Percentiles rank a stretch among this genome's conserved stretches.
phyloP scores from a whole-genome alignment of 2,888 invertebrate genomes.

The Ryuthela nishihirai region DNA sequence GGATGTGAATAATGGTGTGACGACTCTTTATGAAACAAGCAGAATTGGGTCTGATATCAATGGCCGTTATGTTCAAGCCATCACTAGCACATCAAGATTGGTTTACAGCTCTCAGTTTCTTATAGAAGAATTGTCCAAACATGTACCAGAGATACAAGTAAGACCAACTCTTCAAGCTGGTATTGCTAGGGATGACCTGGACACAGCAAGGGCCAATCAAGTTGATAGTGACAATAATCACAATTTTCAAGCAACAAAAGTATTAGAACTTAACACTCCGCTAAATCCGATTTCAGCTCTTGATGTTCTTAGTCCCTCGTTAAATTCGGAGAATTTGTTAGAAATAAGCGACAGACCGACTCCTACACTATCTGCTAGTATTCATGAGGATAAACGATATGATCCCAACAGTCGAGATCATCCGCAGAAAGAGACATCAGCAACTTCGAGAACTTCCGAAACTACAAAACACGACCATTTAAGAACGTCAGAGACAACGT shows the following conservation, averaged over 20 bases:
- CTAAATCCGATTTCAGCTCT: not conserved
- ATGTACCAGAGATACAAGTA: not conserved
- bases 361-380: not conserved
- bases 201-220: constrained; percentile 26
- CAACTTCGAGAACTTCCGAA: too few species aligned
- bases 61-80: constrained; percentile 29
- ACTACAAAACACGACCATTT: too few species aligned
- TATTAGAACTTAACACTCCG: constrained; percentile 14
- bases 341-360: not conserved
- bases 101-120: not conserved
- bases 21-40: constrained; percentile 34
- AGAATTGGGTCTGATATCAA: constrained; percentile 36
- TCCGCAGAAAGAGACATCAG: too few species aligned
- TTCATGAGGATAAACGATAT: too few species aligned
- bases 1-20: constrained; percentile 27
- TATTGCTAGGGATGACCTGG: constrained; percentile 23
- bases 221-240: constrained; percentile 19
- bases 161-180: not conserved
- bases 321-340: constrained; percentile 6
- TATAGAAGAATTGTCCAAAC: constrained; percentile 7
- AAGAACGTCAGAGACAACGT: too few species aligned
- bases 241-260: constrained; percentile 15
- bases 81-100: constrained; percentile 15
- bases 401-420: too few species aligned
- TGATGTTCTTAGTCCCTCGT: constrained; percentile 14